Evolutionary conservation across 2,888 invertebrate species (phyloP).

Genomic region (Acronicta psi): DNA sequence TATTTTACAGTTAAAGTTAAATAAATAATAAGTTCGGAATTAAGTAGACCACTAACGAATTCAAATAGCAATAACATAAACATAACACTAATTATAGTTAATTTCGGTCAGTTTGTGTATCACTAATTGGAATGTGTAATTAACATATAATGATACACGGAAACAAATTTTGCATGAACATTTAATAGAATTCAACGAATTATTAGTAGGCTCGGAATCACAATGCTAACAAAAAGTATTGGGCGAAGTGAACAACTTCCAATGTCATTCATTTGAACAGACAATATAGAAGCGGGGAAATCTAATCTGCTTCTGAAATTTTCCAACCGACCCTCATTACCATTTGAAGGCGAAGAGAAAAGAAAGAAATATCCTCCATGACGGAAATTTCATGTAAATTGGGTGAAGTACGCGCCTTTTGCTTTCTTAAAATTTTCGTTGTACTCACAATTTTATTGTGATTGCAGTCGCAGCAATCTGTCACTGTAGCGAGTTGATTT

Average conservation of each 20-base stretch:
- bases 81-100: slow-evolving; percentile 12
- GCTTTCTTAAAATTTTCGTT: slow-evolving; percentile 75
- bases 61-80: slow-evolving; percentile 11
- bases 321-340: slow-evolving; percentile 82
- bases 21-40: background rate
- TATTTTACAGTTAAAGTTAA: too few relatives aligned
- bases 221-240: slow-evolving; percentile 48
- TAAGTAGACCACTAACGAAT: slow-evolving; percentile 6
- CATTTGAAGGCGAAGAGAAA: slow-evolving; percentile 77
- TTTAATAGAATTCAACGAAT: slow-evolving; percentile 27
- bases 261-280: slow-evolving; percentile 65
- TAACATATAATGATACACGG: slow-evolving; percentile 13
- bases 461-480: slow-evolving; percentile 64
- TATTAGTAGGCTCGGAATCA: slow-evolving; percentile 35
- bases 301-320: slow-evolving; percentile 80
- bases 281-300: slow-evolving; percentile 72
- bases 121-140: slow-evolving; percentile 24
- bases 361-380: slow-evolving; percentile 78
- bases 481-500: slow-evolving; percentile 65
- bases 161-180: slow-evolving; percentile 9
- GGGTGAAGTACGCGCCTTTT: slow-evolving; percentile 72
- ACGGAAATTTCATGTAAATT: slow-evolving; percentile 86
- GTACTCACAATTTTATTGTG: slow-evolving; percentile 69
- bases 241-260: slow-evolving; percentile 59
- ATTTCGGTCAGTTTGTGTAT: slow-evolving; percentile 12